These are phyloP conservation scores for Lagopus muta DNA, from an alignment of 2,113 vertebrate species.

Conservation along the genomic window DNA sequence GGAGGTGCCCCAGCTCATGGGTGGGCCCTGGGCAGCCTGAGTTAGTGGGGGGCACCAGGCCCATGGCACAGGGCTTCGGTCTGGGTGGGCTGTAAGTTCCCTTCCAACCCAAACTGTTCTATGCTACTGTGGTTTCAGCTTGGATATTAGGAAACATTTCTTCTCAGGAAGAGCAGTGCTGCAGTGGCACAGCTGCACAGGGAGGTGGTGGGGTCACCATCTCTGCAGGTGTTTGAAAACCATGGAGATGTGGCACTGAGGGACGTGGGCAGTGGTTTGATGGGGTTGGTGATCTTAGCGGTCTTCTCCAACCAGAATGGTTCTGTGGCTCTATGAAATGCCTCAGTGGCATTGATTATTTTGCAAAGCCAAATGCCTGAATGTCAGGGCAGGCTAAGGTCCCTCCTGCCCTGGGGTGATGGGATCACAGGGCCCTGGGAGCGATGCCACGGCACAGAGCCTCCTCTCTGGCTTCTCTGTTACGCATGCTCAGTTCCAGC, in stretches of 20 bases:
- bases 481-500: constrained; percentile 45
- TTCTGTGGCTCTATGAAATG: neutral
- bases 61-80: neutral
- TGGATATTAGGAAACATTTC: neutral
- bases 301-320: neutral
- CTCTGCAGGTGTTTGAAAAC: no score
- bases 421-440: neutral
- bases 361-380: neutral
- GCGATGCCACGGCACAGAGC: neutral
- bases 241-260: no score
- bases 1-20: neutral
- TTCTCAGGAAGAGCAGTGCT: no score
- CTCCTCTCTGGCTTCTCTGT: constrained; percentile 57
- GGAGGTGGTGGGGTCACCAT: no score
- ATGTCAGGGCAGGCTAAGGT: neutral
- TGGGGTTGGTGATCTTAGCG: neutral
- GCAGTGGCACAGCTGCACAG: no score
- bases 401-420: fast-evolving
- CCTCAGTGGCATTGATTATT: neutral
- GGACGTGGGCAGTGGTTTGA: no score
- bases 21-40: neutral
- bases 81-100: neutral
- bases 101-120: neutral
- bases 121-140: neutral
- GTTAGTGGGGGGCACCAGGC: neutral